Conservation (phyloP, 1,140 invertebrate genomes). For the Propsilocerus akamusi region DNA sequence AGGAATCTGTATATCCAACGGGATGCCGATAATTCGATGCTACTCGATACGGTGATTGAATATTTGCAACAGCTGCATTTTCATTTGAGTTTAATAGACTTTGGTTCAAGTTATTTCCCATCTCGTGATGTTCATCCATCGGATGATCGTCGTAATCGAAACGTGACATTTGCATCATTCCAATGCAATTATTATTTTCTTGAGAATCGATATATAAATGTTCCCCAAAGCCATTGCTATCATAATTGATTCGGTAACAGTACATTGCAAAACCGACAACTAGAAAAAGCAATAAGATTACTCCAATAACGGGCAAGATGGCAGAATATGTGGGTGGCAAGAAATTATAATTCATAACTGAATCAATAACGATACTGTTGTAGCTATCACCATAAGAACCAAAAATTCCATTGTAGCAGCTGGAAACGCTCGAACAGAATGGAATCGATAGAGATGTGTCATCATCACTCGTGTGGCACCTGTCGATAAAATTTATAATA, state of each 20-base stretch:
- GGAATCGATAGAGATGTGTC: slow-evolving; percentile 46
- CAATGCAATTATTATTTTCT: slow-evolving; percentile 23
- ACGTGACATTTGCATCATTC: slow-evolving; percentile 16
- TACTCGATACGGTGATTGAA: slow-evolving; percentile 63
- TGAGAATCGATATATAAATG: slow-evolving; percentile 29
- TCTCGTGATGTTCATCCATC: slow-evolving; percentile 16
- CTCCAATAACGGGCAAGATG: slow-evolving; percentile 38
- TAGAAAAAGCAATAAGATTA: slow-evolving; percentile 36
- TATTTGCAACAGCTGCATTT: slow-evolving; percentile 16
- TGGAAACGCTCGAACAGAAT: slow-evolving; percentile 58
- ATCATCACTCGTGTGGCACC: slow-evolving; percentile 56
- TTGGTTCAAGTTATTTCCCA: slow-evolving; percentile 15
- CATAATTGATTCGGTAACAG: slow-evolving; percentile 40
- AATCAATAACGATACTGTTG: slow-evolving; percentile 28
- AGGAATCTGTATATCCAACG: slow-evolving; percentile 41
- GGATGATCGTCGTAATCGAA: slow-evolving; percentile 22
- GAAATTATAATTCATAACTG: slow-evolving; percentile 20
- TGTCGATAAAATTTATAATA: not conserved
- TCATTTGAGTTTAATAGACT: slow-evolving; percentile 14
- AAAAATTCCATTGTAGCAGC: slow-evolving; percentile 71
- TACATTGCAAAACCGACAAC: slow-evolving; percentile 41
- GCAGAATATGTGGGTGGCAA: slow-evolving; percentile 35
- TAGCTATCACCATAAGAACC: slow-evolving; percentile 62
- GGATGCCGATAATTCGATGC: slow-evolving; percentile 62
- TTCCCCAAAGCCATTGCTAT: slow-evolving; percentile 24